phyloP scores from a whole-genome alignment of 2,888 invertebrate genomes.

The Caenorhabditis sinica region DNA sequence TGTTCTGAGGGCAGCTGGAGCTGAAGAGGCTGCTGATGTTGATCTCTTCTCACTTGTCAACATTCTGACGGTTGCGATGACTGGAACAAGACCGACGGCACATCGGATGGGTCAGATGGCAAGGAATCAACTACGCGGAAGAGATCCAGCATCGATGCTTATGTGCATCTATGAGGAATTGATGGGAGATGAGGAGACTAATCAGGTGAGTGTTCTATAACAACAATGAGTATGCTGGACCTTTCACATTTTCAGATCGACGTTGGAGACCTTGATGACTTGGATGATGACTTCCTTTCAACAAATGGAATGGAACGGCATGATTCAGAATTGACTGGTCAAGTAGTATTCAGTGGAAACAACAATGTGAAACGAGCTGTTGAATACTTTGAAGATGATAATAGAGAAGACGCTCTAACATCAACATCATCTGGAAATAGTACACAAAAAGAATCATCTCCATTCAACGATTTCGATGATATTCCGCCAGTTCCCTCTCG shows the following conservation, averaged over 20 bases:
- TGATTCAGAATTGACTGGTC: constrained; percentile 39
- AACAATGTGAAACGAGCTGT: constrained; percentile 69
- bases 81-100: constrained; percentile 80
- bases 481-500: constrained; percentile 26
- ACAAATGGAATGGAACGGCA: constrained; percentile 34
- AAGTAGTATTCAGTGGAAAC: constrained; percentile 60
- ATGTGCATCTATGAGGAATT: constrained; percentile 80
- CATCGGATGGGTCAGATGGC: constrained; percentile 81
- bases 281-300: constrained; percentile 61
- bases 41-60: constrained; percentile 81
- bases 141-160: constrained; percentile 74
- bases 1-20: constrained; percentile 75
- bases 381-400: constrained; percentile 66
- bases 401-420: constrained; percentile 58
- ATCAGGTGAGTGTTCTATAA: constrained; percentile 54
- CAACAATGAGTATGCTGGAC: background rate
- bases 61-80: constrained; percentile 79
- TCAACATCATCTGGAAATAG: constrained; percentile 74
- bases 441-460: constrained; percentile 71
- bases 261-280: constrained; percentile 66
- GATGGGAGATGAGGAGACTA: constrained; percentile 82
- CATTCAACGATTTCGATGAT: constrained; percentile 65
- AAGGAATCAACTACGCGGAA: constrained; percentile 71
- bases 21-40: constrained; percentile 76
- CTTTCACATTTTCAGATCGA: constrained; percentile 63